Evolutionary conservation across 2,797 vertebrate genomes (phyloP).

Genomic region (Rachycentron canadum): DNA sequence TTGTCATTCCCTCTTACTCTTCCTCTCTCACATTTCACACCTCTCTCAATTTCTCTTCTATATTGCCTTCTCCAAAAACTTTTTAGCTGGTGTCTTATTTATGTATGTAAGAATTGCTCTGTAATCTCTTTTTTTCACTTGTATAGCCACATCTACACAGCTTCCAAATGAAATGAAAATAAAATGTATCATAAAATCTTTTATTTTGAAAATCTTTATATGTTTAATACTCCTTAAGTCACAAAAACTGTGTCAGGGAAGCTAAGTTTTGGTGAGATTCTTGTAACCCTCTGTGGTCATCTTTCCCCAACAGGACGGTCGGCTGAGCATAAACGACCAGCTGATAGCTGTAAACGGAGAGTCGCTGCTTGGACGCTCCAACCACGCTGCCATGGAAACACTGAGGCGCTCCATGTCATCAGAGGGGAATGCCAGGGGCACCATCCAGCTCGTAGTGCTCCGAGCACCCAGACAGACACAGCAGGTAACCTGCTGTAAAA

Average conservation of each 20-base stretch:
- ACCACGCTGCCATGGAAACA: conserved; percentile 95
- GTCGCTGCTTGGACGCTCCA: conserved; percentile 91
- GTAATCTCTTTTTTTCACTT: not conserved
- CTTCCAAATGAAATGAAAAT: not conserved
- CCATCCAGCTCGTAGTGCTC: conserved; percentile 94
- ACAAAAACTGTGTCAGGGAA: not conserved
- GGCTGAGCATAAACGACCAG: conserved; percentile 91
- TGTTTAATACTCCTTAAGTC: too few species aligned
- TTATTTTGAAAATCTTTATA: not conserved
- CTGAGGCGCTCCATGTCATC: conserved; percentile 96
- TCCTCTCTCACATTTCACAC: conserved; percentile 20
- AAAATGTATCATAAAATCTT: not conserved
- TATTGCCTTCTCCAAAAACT: conserved; percentile 29
- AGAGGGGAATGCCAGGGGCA: conserved; percentile 93
- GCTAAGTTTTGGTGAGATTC: not conserved
- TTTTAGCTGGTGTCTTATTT: conserved; percentile 2
- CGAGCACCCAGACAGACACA: conserved; percentile 70
- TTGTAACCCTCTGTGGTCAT: not conserved
- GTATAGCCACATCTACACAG: too few species aligned
- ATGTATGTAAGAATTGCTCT: not conserved
- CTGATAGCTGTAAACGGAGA: conserved; percentile 94
- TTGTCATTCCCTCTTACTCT: conserved; percentile 1
- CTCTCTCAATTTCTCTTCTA: conserved; percentile 18
- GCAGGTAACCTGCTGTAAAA: not conserved
- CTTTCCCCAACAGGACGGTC: conserved; percentile 87